These are phyloP conservation scores for Acanthurus tractus DNA, from an alignment of 2,797 vertebrate species.

Conservation along the genomic window DNA sequence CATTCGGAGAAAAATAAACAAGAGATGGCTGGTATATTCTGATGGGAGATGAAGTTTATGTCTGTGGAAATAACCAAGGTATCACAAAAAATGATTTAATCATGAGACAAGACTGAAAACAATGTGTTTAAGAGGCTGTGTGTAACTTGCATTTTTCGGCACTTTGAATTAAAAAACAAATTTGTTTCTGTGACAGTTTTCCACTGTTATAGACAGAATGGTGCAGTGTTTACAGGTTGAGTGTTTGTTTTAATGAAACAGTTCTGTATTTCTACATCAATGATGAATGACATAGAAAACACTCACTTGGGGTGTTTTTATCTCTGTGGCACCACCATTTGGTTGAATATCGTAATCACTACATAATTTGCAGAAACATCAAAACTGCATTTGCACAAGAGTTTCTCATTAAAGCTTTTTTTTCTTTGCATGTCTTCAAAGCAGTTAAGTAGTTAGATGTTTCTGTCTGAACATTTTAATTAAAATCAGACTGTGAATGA, in stretches of 20 bases:
- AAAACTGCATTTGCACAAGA: conserved; percentile 1
- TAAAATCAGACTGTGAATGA: background rate
- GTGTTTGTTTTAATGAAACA: background rate
- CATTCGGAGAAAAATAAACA: no score
- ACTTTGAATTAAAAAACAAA: no score
- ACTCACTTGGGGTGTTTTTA: background rate
- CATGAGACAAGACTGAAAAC: no score
- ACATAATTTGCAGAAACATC: background rate
- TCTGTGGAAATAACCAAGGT: no score
- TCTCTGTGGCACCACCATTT: conserved; percentile 25
- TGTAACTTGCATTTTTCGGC: no score
- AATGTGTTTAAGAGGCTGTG: no score
- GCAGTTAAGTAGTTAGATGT: conserved; percentile 1
- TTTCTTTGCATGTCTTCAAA: background rate
- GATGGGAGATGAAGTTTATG: no score
- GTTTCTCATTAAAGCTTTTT: background rate
- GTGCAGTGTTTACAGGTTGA: background rate
- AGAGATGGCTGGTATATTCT: no score
- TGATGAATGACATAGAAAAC: conserved; percentile 1
- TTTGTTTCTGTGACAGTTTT: no score
- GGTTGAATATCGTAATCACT: conserved; percentile 5
- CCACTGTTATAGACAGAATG: background rate
- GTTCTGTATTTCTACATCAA: background rate
- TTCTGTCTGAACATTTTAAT: conserved; percentile 23
- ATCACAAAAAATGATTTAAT: no score